Base-by-base conservation (phyloP, 64 coral and sea anemone species). In the Montipora efflorescens region DNA sequence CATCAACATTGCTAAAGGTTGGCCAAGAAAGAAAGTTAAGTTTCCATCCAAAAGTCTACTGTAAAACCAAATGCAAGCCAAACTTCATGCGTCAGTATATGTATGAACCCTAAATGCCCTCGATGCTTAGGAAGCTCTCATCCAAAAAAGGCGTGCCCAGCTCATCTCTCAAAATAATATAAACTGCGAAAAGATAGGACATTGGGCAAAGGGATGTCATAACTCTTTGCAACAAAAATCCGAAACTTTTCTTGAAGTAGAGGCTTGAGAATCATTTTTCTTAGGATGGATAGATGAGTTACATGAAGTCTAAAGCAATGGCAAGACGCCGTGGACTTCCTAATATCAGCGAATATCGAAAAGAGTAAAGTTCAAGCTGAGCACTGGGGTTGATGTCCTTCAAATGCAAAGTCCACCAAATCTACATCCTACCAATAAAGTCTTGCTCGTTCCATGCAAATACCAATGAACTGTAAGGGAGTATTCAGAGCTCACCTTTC, bases 101-200 rank as follows among this genome's bases (percentile, higher is more conserved):
- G 36, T 36, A 36, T 36, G 36, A 36, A 2, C 36, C 36, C 18
- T 13, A 36, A 67, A 9, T 25, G 5, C 15, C 4, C 20, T 0
- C 11, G 82, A 15, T 36, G 21, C 7, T 19, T 48, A 8, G 82
- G 55, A 66, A 67, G 21, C 5, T 66, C 43, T 15, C 82, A 85
- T 45, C 58, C 82, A 5, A 85, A 85, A 28, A 67, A 61, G 16
- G 44, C 21, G 16, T 85, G 82, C 36, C 82, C 82, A 68, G 82
- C 82, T 8, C 58, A 14, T 5, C 1, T 10, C 7, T 66, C 58
- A 4, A 69, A 5, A 36, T 43, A 22, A 4, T 28, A 66, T 59
- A 66, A 79, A 21, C 36, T 73, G 70, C 21, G 0, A 4, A 18
- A 73, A 73, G 7, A 73, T 73, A 20, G 70, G 70, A 23, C 70